Percentiles rank a stretch among this genome's conserved stretches.
These are phyloP conservation scores for Acanthopagrus latus DNA, from an alignment of 2,797 vertebrate species.

Conservation along the genomic window DNA sequence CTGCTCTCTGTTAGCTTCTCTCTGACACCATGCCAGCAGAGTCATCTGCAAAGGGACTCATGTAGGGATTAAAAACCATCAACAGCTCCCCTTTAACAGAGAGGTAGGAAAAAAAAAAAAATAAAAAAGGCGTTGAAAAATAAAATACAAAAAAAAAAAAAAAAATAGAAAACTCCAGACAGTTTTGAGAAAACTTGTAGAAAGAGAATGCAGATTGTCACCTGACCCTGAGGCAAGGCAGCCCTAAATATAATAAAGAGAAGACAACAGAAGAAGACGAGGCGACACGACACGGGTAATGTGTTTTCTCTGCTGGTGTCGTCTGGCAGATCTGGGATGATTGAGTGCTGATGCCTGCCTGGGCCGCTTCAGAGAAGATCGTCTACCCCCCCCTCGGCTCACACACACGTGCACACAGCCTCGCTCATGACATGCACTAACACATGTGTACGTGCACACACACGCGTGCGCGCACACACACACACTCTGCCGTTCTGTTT, in stretches of 20 bases:
- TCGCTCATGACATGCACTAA: conserved; percentile 42
- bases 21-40: conserved; percentile 83
- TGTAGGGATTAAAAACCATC: conserved; percentile 85
- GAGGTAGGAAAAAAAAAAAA: conserved; percentile 52
- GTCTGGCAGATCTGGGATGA: conserved; percentile 84
- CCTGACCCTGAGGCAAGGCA: conserved; percentile 85
- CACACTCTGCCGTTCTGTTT: conserved; percentile 49
- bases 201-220: conserved; percentile 85
- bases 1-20: conserved; percentile 83
- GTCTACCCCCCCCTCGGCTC: conserved; percentile 56
- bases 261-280: conserved; percentile 82
- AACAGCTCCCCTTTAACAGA: conserved; percentile 77
- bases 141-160: conserved; percentile 57
- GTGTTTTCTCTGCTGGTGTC: conserved; percentile 87
- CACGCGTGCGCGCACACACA: background rate
- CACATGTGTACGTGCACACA: conserved; percentile 23
- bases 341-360: conserved; percentile 84
- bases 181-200: conserved; percentile 83
- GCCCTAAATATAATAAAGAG: conserved; percentile 86
- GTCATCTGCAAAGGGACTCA: conserved; percentile 82
- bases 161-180: conserved; percentile 73
- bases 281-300: conserved; percentile 82
- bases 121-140: conserved; percentile 46
- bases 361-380: conserved; percentile 81
- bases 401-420: conserved; percentile 53